Percentiles rank a stretch among this genome's conserved stretches.
phyloP scores from a whole-genome alignment of 2,113 vertebrate species.

The Telmatochromis bifrenatus region DNA sequence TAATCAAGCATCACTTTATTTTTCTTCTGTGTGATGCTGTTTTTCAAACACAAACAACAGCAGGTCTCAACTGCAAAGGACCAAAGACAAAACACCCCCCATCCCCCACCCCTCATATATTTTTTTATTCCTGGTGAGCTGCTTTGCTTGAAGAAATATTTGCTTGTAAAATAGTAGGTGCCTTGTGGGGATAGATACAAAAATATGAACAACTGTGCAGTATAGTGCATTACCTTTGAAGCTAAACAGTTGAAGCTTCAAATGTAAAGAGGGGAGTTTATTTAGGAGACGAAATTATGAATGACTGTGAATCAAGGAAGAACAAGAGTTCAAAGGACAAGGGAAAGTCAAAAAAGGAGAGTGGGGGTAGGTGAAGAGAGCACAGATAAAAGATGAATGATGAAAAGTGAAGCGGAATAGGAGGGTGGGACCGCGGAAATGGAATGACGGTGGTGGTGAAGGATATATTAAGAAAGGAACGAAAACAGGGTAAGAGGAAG shows the following conservation, averaged over 20 bases:
- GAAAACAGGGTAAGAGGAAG: background rate
- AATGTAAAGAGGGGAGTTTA: background rate
- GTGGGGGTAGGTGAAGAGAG: background rate
- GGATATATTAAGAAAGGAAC: background rate
- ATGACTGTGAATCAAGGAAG: background rate
- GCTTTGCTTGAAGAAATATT: background rate
- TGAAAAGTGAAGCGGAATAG: background rate
- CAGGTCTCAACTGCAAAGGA: constrained; percentile 1
- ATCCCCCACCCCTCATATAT: background rate
- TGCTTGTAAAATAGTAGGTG: background rate
- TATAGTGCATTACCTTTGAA: background rate
- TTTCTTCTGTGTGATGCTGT: constrained; percentile 24
- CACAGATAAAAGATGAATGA: background rate
- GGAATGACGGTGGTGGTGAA: background rate
- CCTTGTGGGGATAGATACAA: background rate
- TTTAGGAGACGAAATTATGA: background rate
- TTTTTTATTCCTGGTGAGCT: background rate
- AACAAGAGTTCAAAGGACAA: background rate
- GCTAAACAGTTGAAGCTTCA: background rate
- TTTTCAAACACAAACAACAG: constrained; percentile 60
- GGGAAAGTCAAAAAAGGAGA: background rate
- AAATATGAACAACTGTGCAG: background rate
- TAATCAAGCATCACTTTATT: constrained; percentile 48
- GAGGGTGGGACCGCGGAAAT: background rate
- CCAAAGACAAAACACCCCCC: background rate